Base-by-base conservation (phyloP, 2,113 vertebrate species). In the Brachionichthys hirsutus region DNA sequence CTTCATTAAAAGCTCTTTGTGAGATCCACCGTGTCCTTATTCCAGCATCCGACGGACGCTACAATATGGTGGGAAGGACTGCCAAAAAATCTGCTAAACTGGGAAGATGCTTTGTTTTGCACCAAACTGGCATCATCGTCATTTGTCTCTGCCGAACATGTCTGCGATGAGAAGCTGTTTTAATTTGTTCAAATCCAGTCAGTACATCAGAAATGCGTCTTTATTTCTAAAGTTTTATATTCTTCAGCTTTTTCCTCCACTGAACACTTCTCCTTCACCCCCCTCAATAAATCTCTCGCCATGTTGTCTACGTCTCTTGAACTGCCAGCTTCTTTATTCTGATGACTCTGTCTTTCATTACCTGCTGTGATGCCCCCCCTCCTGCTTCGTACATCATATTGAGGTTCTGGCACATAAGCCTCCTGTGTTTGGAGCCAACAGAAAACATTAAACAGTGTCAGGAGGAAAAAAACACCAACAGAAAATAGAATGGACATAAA, bases 331-430 rank as follows among this genome's bases (percentile, higher is more conserved):
- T 49, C n/a, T 17, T 67, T 54, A 18, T 42, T 67, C 43, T 56
- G 53, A 73, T 77, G 41, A 67, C 48, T 70, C 51, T n/a, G 35
- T 69, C 53, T 72, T 73, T 53, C 62, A 67, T 72, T 46, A 62
- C 54, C 67, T 58, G 40, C 49, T 0, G 41, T 1, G 14, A 36
- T 1, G 9, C 41, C 35, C 24, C 36, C 46, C 24, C 20, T 2
- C 1, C 6, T 3, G 6, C 49, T 55, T 50, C 20, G 36, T 43
- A 9, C 46, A 54, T 15, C 46, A 35, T 2, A 17, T 35, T 6
- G 53, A 54, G 38, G 46, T 24, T 11, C 17, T 3, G 10, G 56
- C 22, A 40, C 30, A 17, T 19, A 17, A 17, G 36, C 67, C 67
- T 67, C 34, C 35, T 4, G 58, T 3, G 45, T 54, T 7, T 35